These are phyloP conservation scores for Drosophila kurseongensis DNA, from an alignment of 1,140 invertebrate genomes.

Conservation along the genomic window DNA sequence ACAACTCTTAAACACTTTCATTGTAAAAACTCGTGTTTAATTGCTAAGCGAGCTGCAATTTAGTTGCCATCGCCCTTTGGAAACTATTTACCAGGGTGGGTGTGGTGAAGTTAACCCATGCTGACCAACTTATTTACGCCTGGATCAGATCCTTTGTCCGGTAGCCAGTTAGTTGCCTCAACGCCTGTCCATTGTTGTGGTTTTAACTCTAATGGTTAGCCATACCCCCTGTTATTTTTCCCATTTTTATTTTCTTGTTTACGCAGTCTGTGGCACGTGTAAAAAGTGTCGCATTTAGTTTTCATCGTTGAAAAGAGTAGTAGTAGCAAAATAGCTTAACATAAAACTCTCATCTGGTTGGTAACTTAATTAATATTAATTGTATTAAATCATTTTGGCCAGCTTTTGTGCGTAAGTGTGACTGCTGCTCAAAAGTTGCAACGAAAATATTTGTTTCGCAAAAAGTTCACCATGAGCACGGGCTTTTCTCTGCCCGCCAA, in stretches of 20 bases:
- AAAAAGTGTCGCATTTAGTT: constrained; percentile 34
- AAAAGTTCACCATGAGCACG: constrained; percentile 10
- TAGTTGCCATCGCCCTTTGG: constrained; percentile 15
- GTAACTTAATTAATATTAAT: constrained; percentile 8
- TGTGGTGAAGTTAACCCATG: constrained; percentile 8
- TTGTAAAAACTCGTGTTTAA: not conserved
- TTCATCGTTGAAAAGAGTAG: constrained; percentile 9
- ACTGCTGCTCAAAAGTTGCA: constrained; percentile 13
- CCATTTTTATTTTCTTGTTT: not conserved
- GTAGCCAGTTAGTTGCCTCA: constrained; percentile 40
- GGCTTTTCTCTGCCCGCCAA: constrained; percentile 4
- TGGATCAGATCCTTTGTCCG: constrained; percentile 37
- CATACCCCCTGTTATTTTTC: not conserved
- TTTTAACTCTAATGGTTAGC: constrained; percentile 11
- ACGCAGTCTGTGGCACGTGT: not conserved
- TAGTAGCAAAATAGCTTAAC: not conserved
- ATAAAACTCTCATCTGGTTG: not conserved
- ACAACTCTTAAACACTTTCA: not conserved
- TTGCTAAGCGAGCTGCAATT: constrained; percentile 27
- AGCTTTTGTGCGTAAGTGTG: constrained; percentile 8
- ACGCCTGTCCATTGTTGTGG: constrained; percentile 40
- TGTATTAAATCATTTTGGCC: constrained; percentile 19
- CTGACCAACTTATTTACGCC: constrained; percentile 51
- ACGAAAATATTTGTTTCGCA: constrained; percentile 24
- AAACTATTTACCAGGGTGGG: constrained; percentile 1